phyloP scores from a whole-genome alignment of 2,797 vertebrate species.

The Sebastes iracundus region DNA sequence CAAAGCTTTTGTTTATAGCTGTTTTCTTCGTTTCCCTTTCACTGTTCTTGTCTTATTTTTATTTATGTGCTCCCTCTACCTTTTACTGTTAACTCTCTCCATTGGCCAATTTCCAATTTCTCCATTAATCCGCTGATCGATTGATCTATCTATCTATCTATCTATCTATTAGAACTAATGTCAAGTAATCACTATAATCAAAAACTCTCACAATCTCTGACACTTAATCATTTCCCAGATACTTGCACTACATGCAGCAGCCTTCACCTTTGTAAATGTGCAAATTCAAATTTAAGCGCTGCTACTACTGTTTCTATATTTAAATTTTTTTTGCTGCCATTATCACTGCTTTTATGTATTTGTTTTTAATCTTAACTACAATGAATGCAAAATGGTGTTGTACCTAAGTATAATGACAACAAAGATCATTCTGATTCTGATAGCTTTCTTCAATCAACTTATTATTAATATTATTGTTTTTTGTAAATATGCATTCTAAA shows the following conservation, averaged over 20 bases:
- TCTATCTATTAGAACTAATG: background rate
- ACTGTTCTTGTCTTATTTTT: background rate
- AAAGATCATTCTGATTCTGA: no score
- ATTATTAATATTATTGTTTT: background rate
- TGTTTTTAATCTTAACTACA: no score
- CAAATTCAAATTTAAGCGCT: no score
- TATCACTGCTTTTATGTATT: no score
- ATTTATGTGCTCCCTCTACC: background rate
- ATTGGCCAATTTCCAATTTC: background rate
- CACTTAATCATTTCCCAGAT: background rate
- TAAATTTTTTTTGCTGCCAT: no score
- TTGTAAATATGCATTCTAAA: no score
- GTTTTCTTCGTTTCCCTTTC: background rate
- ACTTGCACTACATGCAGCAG: no score
- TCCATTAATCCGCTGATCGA: background rate
- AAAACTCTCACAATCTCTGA: background rate
- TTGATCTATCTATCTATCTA: no score
- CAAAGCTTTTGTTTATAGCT: background rate
- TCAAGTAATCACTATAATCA: background rate
- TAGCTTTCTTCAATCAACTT: background rate
- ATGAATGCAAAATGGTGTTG: accelerated
- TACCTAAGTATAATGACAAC: no score
- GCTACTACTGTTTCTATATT: no score
- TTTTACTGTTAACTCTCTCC: background rate
- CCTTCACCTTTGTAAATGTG: no score